Conservation (phyloP, 2,113 vertebrate species). For the Oncorhynchus tshawytscha region DNA sequence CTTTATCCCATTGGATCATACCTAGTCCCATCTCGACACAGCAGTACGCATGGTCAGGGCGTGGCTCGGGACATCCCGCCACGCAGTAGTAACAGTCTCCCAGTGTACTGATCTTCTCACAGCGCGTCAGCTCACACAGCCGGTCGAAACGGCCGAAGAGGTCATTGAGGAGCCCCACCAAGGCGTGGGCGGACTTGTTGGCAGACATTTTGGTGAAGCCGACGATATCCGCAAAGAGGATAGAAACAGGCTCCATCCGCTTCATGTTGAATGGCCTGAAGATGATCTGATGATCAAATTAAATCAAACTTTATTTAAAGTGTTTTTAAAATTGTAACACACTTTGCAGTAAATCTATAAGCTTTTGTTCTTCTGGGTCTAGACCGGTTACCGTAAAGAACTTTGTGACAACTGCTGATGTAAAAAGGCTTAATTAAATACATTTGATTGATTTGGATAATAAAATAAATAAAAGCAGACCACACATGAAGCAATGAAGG, state of each 20-base stretch:
- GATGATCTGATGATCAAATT: slow-evolving; percentile 66
- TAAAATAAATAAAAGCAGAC: too few relatives aligned
- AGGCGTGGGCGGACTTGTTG: slow-evolving; percentile 92
- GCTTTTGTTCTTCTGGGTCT: too few relatives aligned
- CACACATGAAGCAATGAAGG: too few relatives aligned
- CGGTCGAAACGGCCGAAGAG: slow-evolving; percentile 95
- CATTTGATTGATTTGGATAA: too few relatives aligned
- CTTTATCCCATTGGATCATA: slow-evolving; percentile 80
- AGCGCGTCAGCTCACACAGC: slow-evolving; percentile 90
- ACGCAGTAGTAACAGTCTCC: slow-evolving; percentile 99
- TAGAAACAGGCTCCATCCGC: slow-evolving; percentile 95
- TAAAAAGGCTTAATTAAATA: too few relatives aligned
- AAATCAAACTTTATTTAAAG: too few relatives aligned
- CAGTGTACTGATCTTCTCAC: slow-evolving; percentile 98
- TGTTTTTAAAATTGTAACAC: too few relatives aligned
- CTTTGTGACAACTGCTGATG: too few relatives aligned
- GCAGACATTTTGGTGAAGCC: slow-evolving; percentile 99
- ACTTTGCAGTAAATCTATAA: too few relatives aligned
- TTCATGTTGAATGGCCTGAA: slow-evolving; percentile 99
- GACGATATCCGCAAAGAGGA: slow-evolving; percentile 96
- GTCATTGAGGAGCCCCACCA: slow-evolving; percentile 95
- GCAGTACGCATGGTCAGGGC: slow-evolving; percentile 90
- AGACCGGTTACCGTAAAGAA: too few relatives aligned
- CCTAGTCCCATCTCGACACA: slow-evolving; percentile 98
- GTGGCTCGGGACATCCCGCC: slow-evolving; percentile 92